Conservation (phyloP, 2,888 invertebrate species). For the Gymnocheta viridis region DNA sequence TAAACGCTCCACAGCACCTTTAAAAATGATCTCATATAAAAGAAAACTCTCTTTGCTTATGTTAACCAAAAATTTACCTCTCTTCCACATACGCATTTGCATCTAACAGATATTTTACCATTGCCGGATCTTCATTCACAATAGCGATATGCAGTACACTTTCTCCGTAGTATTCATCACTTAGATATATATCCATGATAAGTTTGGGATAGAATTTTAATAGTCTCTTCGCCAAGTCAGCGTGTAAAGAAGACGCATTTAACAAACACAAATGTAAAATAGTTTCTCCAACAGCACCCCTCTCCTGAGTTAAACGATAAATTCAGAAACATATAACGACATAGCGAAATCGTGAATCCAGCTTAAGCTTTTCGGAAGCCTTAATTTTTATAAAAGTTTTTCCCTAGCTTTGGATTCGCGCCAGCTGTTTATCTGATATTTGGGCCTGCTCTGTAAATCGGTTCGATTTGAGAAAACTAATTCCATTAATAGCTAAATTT, state of each 20-base stretch:
- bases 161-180: constrained; percentile 98
- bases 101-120: constrained; percentile 97
- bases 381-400: too few species aligned
- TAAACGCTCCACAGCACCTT: constrained; percentile 96
- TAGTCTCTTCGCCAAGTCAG: constrained; percentile 95
- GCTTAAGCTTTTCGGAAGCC: too few species aligned
- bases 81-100: constrained; percentile 95
- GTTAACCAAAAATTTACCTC: constrained; percentile 76
- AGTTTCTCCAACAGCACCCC: constrained; percentile 98
- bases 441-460: too few species aligned
- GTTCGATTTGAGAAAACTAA: too few species aligned
- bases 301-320: constrained; percentile 83
- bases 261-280: constrained; percentile 96
- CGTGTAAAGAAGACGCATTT: constrained; percentile 94
- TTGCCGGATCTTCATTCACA: constrained; percentile 98
- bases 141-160: constrained; percentile 98
- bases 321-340: not conserved
- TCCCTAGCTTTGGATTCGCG: too few species aligned
- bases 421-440: too few species aligned
- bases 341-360: too few species aligned
- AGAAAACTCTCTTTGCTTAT: not conserved
- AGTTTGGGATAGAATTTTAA: constrained; percentile 96
- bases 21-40: not conserved
- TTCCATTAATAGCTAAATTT: too few species aligned
- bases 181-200: constrained; percentile 97